Percentiles rank a stretch among this genome's conserved stretches.
Conservation (phyloP, 2,888 invertebrate genomes). For the Amblyjoppa fuscipennis region DNA sequence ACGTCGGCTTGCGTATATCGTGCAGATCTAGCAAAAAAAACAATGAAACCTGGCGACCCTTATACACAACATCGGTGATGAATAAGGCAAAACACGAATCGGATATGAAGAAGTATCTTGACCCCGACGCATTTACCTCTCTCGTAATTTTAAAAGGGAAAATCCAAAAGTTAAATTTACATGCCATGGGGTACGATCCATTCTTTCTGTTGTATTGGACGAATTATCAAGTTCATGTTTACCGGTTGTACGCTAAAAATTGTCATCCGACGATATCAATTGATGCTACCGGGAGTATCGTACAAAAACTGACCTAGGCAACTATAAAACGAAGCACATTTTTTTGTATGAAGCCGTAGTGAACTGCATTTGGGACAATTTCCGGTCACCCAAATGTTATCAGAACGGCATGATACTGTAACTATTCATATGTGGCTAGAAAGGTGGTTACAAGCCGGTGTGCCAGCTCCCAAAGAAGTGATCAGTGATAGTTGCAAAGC, state of each 20-base stretch:
- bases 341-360: constrained; percentile 25
- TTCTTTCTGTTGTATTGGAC: constrained; percentile 16
- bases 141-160: constrained; percentile 11
- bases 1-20: constrained; percentile 2
- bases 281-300: constrained; percentile 17
- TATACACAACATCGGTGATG: constrained; percentile 20
- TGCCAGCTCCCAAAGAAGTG: constrained; percentile 7
- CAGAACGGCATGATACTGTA: constrained; percentile 1
- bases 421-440: constrained; percentile 22
- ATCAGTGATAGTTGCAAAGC: constrained; percentile 11
- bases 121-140: constrained; percentile 16
- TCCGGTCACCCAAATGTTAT: constrained; percentile 21
- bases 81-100: constrained; percentile 17
- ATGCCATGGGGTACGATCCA: constrained; percentile 14
- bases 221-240: constrained; percentile 20
- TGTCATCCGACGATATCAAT: constrained; percentile 2
- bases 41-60: constrained; percentile 17
- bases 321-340: constrained; percentile 8
- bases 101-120: constrained; percentile 2
- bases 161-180: background rate
- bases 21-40: constrained; percentile 10
- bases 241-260: constrained; percentile 15
- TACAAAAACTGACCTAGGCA: background rate
- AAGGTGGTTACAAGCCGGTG: constrained; percentile 17
- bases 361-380: constrained; percentile 14